These are phyloP conservation scores for Rhea americana DNA, from an alignment of 2,113 vertebrate species.

Conservation along the genomic window DNA sequence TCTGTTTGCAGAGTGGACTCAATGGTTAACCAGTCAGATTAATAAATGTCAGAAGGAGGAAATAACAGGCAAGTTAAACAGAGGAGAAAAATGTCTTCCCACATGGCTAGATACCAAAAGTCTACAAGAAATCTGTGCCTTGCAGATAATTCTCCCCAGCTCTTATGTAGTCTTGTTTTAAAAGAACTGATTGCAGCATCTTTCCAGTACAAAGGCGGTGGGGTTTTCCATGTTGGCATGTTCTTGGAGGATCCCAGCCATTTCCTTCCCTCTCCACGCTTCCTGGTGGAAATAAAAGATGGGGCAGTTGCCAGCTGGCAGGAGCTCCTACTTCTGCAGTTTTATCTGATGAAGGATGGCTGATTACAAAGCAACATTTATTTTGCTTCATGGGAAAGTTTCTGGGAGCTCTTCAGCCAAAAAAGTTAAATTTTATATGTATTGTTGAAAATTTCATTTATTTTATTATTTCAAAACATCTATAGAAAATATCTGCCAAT, in stretches of 20 bases:
- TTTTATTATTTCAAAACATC: background rate
- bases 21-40: conserved; percentile 73
- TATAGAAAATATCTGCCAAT: background rate
- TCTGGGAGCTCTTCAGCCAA: background rate
- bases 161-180: background rate
- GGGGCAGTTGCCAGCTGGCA: conserved; percentile 1
- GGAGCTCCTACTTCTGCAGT: background rate
- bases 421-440: background rate
- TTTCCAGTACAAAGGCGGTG: background rate
- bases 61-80: conserved; percentile 53
- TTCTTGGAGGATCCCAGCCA: background rate
- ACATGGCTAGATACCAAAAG: conserved; percentile 26
- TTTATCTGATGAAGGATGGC: background rate
- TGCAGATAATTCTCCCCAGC: conserved; percentile 14
- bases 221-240: background rate
- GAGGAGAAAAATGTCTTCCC: conserved; percentile 25
- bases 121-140: conserved; percentile 42
- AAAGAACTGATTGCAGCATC: background rate
- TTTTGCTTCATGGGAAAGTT: background rate
- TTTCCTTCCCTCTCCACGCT: conserved; percentile 3
- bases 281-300: conserved; percentile 37
- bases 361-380: background rate
- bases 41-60: conserved; percentile 75
- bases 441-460: background rate
- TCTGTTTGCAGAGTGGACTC: conserved; percentile 42